Base-by-base conservation (phyloP, 2,797 vertebrate genomes). In the Nothura maculosa region DNA sequence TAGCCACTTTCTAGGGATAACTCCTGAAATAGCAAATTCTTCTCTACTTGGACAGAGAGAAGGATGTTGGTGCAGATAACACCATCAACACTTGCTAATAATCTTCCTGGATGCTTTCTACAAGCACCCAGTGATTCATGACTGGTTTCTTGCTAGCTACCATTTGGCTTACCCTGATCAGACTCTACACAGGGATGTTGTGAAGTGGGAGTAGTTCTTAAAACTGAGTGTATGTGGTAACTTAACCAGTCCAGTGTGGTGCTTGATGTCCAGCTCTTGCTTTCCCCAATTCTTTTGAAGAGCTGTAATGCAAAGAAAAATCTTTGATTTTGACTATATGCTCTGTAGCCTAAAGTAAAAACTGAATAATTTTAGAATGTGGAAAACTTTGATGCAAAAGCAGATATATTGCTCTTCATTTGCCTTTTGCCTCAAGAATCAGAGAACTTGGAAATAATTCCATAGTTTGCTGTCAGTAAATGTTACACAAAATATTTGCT, bases 1-100 rank as follows among this genome's bases (percentile, higher is more conserved):
- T 38, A 38, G 38, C 38, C 43, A 34, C 57, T 12, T 86, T 27
- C 27, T 84, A 57, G 42, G 74, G 50, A 50, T 40, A 73, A 50
- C 36, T 25, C 32, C 66, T 38, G 42, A 34, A 74, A 18, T 14
- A 87, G 52, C 57, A 58, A 77, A 81, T 28, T 66, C 18, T 42
- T 12, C 17, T 52, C 27, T 15, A 19, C 10, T 52, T 80, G 58
- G 42, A 32, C 20, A 27, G 61, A 27, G 28, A 45, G 40, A 34
- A 60, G 28, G 43, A 66, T 22, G 9, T 81, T 54, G 30, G 19
- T 1, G 0, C 0, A 0, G 25, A 21, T 67, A 6, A 1, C 0
- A 60, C 87, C n/a, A 27, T 48, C 32, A 64, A 45, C 15, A 8
- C 21, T 74, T 81, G 66, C 27, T 73, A 22, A 42, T 66, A 5